Base-by-base conservation (phyloP, 2,888 invertebrate genomes). In the Synergus umbraculus region DNA sequence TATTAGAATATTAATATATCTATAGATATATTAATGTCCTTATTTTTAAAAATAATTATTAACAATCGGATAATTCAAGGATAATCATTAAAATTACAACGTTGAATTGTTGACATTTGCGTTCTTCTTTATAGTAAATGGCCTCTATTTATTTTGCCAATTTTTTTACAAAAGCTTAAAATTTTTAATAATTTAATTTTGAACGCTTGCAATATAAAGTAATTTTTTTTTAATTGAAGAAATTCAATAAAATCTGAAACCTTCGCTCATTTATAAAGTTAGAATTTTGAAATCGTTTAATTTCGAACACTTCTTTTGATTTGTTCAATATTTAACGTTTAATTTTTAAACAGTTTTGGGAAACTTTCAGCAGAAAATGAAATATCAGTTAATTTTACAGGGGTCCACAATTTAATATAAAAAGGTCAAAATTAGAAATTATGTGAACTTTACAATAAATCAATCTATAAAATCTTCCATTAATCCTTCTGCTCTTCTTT, bases 41-140 rank as follows among this genome's bases (percentile, higher is more conserved):
- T 22, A 66, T 44, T 65, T 41, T 65, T 15, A 41, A n/a, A 66
- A 66, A 43, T 43, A 66, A 66, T 43, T 69, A 43, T 67, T 78
- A 80, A 76, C 63, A 76, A 81, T 77, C 43, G 49, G 43, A 76
- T 79, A 4, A 58, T 9, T 9, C n/a, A n/a, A 54, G 15, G n/a
- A 54, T 2, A 54, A 54, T 54, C n/a, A 9, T 49, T n/a, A 54
- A 54, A 54, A n/a, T 54, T 54, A 54, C 7, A 54, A n/a, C n/a
- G 8, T 54, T n/a, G 8, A 9, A 82, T 81, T 82, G 81, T 73
- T 84, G 78, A 66, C 78, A 79, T 76, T 79, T 79, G 73, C 77
- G 46, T 83, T 67, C 78, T n/a, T 64, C 54, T 79, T 44, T 76
- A 67, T 76, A 58, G 18, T 78, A 63, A 54, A 58, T 49, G 65